Conservation (phyloP, 2,888 invertebrate species). For the Imbricaverruca yamaguchii region DNA sequence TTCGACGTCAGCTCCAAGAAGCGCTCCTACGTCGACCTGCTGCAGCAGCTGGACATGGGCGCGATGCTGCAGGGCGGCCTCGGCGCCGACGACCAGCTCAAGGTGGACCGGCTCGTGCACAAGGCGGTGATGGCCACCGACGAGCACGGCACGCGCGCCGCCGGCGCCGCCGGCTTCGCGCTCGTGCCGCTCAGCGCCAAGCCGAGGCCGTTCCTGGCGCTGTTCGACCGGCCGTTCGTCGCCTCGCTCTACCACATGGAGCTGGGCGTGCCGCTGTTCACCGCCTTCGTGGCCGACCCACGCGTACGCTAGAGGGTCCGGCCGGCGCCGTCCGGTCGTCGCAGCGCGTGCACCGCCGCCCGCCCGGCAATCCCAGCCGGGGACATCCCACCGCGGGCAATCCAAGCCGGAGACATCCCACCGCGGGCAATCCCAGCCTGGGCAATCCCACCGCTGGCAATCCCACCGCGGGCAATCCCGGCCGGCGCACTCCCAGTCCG, state of each 20-base stretch:
- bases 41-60: neutral
- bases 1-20: neutral
- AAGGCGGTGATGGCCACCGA: neutral
- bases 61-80: neutral
- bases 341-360: too few relatives aligned
- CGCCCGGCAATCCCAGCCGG: too few relatives aligned
- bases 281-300: neutral
- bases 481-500: too few relatives aligned
- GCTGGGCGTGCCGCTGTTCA: neutral
- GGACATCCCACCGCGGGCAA: too few relatives aligned
- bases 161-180: neutral
- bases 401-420: too few relatives aligned
- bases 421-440: too few relatives aligned
- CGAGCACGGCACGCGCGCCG: neutral
- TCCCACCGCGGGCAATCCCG: too few relatives aligned
- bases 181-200: constrained; percentile 12
- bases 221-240: constrained; percentile 6
- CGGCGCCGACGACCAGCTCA: neutral
- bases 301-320: neutral
- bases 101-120: neutral
- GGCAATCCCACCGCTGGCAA: too few relatives aligned
- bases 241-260: neutral
- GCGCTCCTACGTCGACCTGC: neutral
- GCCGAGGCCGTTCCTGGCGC: neutral
- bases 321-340: too few relatives aligned